Base-by-base conservation (phyloP, 2,797 vertebrate genomes). In the Sebastes vulpes region DNA sequence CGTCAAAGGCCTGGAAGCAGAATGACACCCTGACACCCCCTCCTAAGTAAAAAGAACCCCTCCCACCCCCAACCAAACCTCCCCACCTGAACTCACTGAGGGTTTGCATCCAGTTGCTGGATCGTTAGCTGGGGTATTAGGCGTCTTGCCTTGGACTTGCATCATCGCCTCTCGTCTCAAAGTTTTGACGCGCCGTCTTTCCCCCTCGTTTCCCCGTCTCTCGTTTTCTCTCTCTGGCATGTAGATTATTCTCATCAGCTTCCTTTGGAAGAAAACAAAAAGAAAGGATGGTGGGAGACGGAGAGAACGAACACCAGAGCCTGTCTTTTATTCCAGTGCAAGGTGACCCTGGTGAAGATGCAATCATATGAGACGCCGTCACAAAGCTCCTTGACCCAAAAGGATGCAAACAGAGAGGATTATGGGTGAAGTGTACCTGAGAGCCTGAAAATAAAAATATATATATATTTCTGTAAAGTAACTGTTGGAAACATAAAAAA, bases 111-210 rank as follows among this genome's bases (percentile, higher is more conserved):
- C 90, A 85, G 89, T 95, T 95, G 89, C 94, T 82, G 88, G 89
- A 91, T 93, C 72, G 82, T 91, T 94, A 91, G 90, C 92, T 71
- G 35, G 71, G 88, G 91, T 93, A 93, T 91, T 88, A 84, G 89
- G 42, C 91, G 53, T 93, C 93, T 96, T 95, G 94, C 95, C 89
- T 88, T 21, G 75, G 83, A 64, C 91, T 96, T 96, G 90, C 95
- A 96, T 96, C 95, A 96, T 94, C 87, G 56, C 65, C 81, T 91
- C 70, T 81, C 69, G 82, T 92, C 89, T 89, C 84, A 75, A 90
- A 88, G 86, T 90, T 88, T 84, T 76, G 61, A 85, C 12, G 57
- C 18, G 11, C 64, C 31, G 77, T 89, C 84, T 89, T 79, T 74
- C 60, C 53, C 53, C 31, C 46, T 56, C 77, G 42, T 64, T 42